Evolutionary conservation across 2,888 invertebrate species (phyloP).

Genomic region (Lithosia quadra): DNA sequence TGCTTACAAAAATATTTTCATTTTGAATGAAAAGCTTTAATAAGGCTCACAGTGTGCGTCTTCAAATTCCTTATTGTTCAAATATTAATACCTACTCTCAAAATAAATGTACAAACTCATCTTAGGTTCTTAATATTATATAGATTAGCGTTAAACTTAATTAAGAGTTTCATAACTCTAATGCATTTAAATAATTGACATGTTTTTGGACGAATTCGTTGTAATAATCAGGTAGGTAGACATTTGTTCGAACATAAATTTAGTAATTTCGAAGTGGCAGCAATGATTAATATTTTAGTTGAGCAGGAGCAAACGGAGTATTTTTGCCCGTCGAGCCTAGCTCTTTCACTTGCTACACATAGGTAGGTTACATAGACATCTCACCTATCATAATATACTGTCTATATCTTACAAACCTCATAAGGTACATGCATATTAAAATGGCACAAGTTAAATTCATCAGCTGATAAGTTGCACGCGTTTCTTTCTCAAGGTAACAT

Average conservation of each 20-base stretch:
- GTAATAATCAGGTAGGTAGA: constrained; percentile 58
- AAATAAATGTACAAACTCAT: constrained; percentile 43
- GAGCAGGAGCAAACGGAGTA: neutral
- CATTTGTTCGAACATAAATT: constrained; percentile 21
- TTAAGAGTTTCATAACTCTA: constrained; percentile 26
- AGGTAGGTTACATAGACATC: neutral
- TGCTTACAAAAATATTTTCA: neutral
- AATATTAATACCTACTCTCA: constrained; percentile 38
- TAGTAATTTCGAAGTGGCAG: neutral
- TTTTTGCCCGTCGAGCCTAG: neutral
- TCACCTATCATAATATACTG: constrained; percentile 43
- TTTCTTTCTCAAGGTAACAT: constrained; percentile 63
- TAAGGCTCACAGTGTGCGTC: constrained; percentile 4
- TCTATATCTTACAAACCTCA: constrained; percentile 56
- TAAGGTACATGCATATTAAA: constrained; percentile 68
- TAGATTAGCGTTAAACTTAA: constrained; percentile 28
- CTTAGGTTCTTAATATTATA: constrained; percentile 21
- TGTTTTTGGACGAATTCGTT: constrained; percentile 77
- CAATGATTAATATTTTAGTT: neutral
- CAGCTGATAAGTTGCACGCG: constrained; percentile 50
- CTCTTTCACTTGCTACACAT: neutral
- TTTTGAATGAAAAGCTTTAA: neutral
- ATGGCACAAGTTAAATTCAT: constrained; percentile 77
- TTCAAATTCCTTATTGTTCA: constrained; percentile 24
- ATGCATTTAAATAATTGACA: constrained; percentile 44